Percentiles rank a stretch among this genome's conserved stretches.
phyloP scores from a whole-genome alignment of 2,888 invertebrate species.

The Aphodius sticticus region DNA sequence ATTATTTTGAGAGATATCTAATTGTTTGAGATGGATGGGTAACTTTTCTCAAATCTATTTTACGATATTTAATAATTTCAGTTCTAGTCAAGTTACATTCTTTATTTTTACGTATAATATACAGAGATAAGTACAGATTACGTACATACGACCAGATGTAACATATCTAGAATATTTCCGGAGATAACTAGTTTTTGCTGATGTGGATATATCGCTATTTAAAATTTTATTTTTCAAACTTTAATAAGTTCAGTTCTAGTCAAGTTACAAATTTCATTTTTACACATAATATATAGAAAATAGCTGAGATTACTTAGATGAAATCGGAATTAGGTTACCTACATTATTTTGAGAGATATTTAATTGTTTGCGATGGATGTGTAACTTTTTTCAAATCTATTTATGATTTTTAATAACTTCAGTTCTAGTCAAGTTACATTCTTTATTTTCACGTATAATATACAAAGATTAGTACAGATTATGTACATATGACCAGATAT shows the following conservation, averaged over 20 bases:
- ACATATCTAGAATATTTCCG: background rate
- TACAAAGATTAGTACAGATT: background rate
- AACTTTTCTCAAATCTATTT: background rate
- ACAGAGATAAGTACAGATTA: background rate
- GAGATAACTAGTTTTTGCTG: background rate
- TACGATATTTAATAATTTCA: background rate
- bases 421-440: background rate
- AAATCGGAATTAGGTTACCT: background rate
- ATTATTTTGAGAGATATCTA: background rate
- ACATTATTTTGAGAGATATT: background rate
- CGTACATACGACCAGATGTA: background rate
- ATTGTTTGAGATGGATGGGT: background rate
- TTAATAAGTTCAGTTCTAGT: background rate
- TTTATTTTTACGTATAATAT: background rate
- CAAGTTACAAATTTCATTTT: background rate
- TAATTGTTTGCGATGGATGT: background rate
- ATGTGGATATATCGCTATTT: too few species aligned
- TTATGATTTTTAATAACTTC: background rate
- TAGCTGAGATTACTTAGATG: background rate
- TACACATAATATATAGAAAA: background rate
- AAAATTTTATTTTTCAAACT: background rate
- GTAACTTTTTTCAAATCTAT: background rate
- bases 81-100: background rate
- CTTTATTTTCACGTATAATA: background rate
- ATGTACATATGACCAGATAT: background rate